A percentile compares a stretch with the other conserved stretches of the same genome.
Conservation (phyloP, 2,888 invertebrate genomes). For the Drosophila prostipennis region DNA sequence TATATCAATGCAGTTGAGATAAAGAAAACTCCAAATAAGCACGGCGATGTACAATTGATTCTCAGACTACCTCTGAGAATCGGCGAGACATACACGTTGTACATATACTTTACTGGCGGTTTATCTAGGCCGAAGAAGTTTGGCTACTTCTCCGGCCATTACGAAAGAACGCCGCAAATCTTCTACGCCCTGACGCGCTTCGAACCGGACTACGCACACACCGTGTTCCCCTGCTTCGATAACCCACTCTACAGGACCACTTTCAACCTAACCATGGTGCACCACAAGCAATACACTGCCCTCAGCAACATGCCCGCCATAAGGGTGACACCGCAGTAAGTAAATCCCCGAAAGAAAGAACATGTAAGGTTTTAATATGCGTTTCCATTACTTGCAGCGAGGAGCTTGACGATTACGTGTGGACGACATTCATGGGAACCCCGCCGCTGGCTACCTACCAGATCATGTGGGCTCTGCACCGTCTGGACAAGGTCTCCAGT, state of each 20-base stretch:
- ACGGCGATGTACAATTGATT: slow-evolving; percentile 86
- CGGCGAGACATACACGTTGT: slow-evolving; percentile 85
- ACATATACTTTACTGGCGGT: slow-evolving; percentile 86
- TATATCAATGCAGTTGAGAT: not conserved
- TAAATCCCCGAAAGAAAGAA: not conserved
- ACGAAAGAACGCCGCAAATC: not conserved
- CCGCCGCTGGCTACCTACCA: slow-evolving; percentile 96
- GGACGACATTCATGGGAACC: slow-evolving; percentile 89
- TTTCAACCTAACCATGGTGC: slow-evolving; percentile 88
- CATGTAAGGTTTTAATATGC: slow-evolving; percentile 27
- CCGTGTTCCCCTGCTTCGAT: slow-evolving; percentile 95
- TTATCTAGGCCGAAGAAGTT: slow-evolving; percentile 86
- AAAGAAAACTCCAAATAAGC: slow-evolving; percentile 81
- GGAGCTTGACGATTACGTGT: slow-evolving; percentile 86
- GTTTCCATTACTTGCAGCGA: slow-evolving; percentile 83
- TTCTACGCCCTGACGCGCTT: slow-evolving; percentile 88
- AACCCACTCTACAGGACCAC: slow-evolving; percentile 94
- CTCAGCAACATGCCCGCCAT: slow-evolving; percentile 90
- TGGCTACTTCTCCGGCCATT: slow-evolving; percentile 86
- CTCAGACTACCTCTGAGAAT: slow-evolving; percentile 84
- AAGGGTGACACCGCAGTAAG: slow-evolving; percentile 85
- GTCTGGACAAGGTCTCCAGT: slow-evolving; percentile 84
- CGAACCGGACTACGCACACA: slow-evolving; percentile 89
- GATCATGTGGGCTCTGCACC: slow-evolving; percentile 91
- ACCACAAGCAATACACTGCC: slow-evolving; percentile 86